A percentile compares a stretch with the other conserved stretches of the same genome.
phyloP scores from a whole-genome alignment of 2,113 vertebrate species.

The Gobius niger region DNA sequence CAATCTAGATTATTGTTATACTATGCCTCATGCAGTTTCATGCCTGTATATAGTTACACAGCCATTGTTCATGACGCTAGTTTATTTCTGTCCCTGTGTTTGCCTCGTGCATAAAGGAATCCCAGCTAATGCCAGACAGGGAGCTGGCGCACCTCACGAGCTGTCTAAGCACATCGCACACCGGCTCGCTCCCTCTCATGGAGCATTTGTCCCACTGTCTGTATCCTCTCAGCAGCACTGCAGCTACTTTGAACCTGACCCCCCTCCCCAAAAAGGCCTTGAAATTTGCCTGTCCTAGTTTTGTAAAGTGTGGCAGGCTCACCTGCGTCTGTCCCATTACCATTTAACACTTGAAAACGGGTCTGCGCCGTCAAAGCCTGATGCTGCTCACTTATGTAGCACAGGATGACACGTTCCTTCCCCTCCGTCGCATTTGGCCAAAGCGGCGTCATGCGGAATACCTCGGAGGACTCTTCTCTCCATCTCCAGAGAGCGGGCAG shows the following conservation, averaged over 20 bases:
- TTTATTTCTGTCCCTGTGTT: not conserved
- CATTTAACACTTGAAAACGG: conserved; percentile 8
- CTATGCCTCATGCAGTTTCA: no score
- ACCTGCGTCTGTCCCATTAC: conserved; percentile 6
- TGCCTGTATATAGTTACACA: not conserved
- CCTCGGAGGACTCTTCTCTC: conserved; percentile 29
- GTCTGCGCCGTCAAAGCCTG: not conserved
- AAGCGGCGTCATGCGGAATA: conserved; percentile 21
- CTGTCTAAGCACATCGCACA: not conserved
- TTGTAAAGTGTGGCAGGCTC: not conserved
- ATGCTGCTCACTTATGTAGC: not conserved
- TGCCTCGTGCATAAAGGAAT: conserved; percentile 1
- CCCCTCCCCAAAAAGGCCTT: not conserved
- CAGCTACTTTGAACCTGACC: not conserved
- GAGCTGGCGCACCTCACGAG: not conserved
- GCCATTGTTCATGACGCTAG: not conserved
- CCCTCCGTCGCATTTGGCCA: conserved; percentile 19
- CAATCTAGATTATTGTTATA: no score
- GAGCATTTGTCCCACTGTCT: not conserved
- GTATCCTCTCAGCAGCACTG: not conserved
- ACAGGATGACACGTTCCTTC: conserved; percentile 1
- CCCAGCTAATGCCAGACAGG: not conserved
- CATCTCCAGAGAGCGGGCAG: conserved; percentile 30
- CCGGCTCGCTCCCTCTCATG: not conserved
- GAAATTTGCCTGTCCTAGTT: not conserved